Conservation (phyloP, 2,797 vertebrate species). For the Synanceia verrucosa region DNA sequence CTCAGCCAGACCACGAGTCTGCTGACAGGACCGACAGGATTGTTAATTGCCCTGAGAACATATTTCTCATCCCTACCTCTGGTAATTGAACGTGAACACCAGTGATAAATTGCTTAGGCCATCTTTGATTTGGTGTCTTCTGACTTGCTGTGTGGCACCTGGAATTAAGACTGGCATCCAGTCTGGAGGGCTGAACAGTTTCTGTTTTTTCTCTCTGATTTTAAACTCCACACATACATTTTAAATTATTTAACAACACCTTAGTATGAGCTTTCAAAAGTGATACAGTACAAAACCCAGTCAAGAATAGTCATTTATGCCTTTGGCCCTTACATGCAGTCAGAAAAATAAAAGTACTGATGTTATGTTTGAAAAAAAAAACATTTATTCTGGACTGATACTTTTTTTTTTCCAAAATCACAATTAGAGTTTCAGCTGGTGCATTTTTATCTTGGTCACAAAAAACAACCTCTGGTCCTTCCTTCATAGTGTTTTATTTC, state of each 20-base stretch:
- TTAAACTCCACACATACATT: conserved; percentile 1
- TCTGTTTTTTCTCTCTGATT: background rate
- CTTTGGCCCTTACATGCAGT: background rate
- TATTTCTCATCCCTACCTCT: conserved; percentile 66
- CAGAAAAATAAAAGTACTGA: conserved; percentile 1
- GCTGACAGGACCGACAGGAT: conserved; percentile 56
- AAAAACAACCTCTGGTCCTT: conserved; percentile 42
- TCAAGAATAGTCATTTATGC: conserved; percentile 28
- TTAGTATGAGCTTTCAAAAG: background rate
- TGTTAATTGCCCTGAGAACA: conserved; percentile 70
- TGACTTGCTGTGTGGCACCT: conserved; percentile 49
- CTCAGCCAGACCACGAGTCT: conserved; percentile 50
- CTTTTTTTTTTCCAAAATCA: conserved; percentile 27
- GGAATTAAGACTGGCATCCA: conserved; percentile 54
- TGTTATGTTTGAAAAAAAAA: conserved; percentile 50
- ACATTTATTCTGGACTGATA: conserved; percentile 34
- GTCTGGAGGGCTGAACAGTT: background rate
- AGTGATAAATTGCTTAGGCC: conserved; percentile 72
- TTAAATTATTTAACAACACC: background rate
- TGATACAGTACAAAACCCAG: background rate
- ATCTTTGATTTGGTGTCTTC: conserved; percentile 62
- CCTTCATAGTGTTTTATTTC: conserved; percentile 26
- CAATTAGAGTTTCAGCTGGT: conserved; percentile 44
- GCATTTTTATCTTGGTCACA: conserved; percentile 11
- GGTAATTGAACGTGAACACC: conserved; percentile 70